Conservation (phyloP, 1,140 invertebrate genomes). For the Apis mellifera region DNA sequence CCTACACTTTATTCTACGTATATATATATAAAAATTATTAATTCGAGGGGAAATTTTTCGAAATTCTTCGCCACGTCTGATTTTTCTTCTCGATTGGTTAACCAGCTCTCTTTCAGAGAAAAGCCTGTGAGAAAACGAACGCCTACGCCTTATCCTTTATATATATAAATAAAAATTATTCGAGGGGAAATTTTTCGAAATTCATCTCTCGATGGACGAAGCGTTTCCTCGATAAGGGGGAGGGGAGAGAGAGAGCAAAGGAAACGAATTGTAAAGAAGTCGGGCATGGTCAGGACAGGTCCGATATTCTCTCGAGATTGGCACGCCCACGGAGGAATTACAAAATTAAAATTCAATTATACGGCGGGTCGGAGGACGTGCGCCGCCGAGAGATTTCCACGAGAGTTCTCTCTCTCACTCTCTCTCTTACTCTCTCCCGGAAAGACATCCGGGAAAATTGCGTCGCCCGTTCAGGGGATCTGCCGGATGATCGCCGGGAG, state of each 20-base stretch:
- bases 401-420: conserved; percentile 50
- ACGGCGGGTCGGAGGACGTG: conserved; percentile 52
- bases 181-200: too few species aligned
- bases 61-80: too few species aligned
- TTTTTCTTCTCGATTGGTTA: too few species aligned
- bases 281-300: conserved; percentile 53
- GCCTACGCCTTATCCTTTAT: too few species aligned
- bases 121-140: too few species aligned
- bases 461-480: conserved; percentile 64
- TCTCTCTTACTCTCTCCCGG: conserved; percentile 14
- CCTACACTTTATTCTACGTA: too few species aligned
- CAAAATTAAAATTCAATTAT: conserved; percentile 73
- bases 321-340: conserved; percentile 61
- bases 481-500: conserved; percentile 64
- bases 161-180: too few species aligned
- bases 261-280: conserved; percentile 43
- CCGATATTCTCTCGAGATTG: conserved; percentile 65
- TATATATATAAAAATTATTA: too few species aligned
- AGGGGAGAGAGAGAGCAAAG: not conserved
- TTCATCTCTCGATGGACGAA: too few species aligned
- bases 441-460: conserved; percentile 68
- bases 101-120: too few species aligned
- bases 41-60: too few species aligned
- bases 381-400: conserved; percentile 54
- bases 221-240: too few species aligned